Conservation (phyloP, 1,140 invertebrate species). For the Drosophila tani region DNA sequence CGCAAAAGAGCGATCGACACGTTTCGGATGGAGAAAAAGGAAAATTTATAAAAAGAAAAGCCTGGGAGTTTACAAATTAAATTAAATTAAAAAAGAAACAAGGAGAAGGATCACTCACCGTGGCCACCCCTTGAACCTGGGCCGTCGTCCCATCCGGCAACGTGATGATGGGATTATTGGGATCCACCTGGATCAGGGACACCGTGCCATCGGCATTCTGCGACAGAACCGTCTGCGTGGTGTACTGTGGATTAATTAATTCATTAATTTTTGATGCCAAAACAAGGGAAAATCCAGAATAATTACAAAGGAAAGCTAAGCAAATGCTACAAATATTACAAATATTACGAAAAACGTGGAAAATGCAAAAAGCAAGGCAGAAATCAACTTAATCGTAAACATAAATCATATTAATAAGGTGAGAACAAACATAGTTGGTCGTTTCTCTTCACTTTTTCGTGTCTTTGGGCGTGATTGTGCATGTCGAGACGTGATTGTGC, state of each 20-base stretch:
- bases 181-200: slow-evolving; percentile 98
- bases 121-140: slow-evolving; percentile 95
- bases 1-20: too few relatives aligned
- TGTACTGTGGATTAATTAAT: slow-evolving; percentile 87
- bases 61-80: too few relatives aligned
- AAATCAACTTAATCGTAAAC: not conserved
- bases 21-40: too few relatives aligned
- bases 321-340: slow-evolving; percentile 5
- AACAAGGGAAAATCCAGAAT: not conserved
- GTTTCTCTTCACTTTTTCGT: not conserved
- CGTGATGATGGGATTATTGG: slow-evolving; percentile 96
- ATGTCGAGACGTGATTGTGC: slow-evolving; percentile 18
- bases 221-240: slow-evolving; percentile 95
- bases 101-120: slow-evolving; percentile 86
- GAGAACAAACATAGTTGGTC: slow-evolving; percentile 1
- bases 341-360: slow-evolving; percentile 10
- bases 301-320: not conserved
- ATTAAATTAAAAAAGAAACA: not conserved
- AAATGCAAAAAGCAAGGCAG: slow-evolving; percentile 7
- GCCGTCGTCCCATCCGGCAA: slow-evolving; percentile 98
- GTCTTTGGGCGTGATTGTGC: slow-evolving; percentile 31
- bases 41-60: too few relatives aligned
- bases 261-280: not conserved
- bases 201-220: slow-evolving; percentile 98
- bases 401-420: not conserved